Evolutionary conservation across 2,797 vertebrate species (phyloP), one percentile per base, ranked within the genome.

Genomic region (Ambastaia sidthimunki): DNA sequence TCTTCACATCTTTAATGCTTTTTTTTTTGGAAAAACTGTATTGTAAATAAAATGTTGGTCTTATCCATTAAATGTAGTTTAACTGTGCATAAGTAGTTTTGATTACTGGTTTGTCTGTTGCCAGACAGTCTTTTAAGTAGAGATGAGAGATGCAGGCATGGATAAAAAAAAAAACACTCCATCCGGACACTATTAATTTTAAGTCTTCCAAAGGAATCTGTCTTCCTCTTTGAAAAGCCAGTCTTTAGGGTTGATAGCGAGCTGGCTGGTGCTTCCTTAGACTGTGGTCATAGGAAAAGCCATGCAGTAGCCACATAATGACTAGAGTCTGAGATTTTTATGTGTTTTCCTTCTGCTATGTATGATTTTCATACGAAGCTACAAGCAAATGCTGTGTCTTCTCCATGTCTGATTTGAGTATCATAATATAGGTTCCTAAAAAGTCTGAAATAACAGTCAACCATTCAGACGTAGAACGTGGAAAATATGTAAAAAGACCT

Each of bases 281-380:
- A 89, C 76, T 85, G 80, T 82, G 89, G 89, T 90, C 88, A 15
- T 55, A 37, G 87, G 86, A 86, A 92, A 94, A 90, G 91, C 89
- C 85, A 81, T 87, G 87, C 85, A 83, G 85, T 71, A 85, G 91
- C 93, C 90, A 87, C 91, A 89, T 92, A 91, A 92, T 72, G 77
- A 91, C 87, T 89, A 88, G 85, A 93, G 91, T 92, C 92, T 94
- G 90, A 91, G 91, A 82, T 89, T 81, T 92, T 91, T 94, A 86
- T 80, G 89, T 74, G n/a, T 28, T 19, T 57, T 19, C 34, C 44
- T 59, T 74, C 70, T 66, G 54, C 75, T 52, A 71, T 7, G 34
- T 76, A 55, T 80, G 70, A 2, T 70, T 73, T 16, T 90, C 81
- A 89, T 93, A 88, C 89, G 86, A 84, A 91, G 75, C 87, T 84